Percentiles rank a stretch among this genome's conserved stretches.
Conservation (phyloP, 92 coral and sea anemone species). For the Phenganax marumi region DNA sequence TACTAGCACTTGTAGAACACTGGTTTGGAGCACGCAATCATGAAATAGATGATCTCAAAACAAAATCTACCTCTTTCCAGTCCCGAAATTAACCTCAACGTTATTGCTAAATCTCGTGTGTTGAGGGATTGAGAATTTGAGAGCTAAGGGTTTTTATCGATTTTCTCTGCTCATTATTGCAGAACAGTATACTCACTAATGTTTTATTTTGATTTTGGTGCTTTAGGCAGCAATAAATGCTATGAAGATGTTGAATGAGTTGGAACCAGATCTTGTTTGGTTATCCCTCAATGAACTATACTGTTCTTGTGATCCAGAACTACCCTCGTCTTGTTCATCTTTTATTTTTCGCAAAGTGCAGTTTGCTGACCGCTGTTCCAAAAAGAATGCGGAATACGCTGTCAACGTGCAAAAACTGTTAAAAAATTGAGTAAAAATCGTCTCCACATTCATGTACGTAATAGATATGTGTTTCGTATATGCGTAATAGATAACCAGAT, state of each 20-base stretch:
- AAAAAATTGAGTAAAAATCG: not conserved
- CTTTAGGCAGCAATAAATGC: conserved; percentile 66
- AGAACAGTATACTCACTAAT: not conserved
- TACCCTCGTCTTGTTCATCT: conserved; percentile 51
- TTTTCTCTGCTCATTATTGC: too few species aligned
- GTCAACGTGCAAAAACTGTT: conserved; percentile 56
- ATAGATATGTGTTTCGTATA: not conserved
- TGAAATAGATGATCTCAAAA: too few species aligned
- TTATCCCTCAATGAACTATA: conserved; percentile 71
- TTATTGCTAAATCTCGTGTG: too few species aligned
- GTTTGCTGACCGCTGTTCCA: conserved; percentile 62
- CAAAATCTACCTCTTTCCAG: too few species aligned
- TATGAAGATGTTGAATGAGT: conserved; percentile 62
- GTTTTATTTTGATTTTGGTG: not conserved
- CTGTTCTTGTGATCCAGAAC: conserved; percentile 66
- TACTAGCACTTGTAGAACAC: too few species aligned
- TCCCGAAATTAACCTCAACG: too few species aligned
- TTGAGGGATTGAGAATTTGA: too few species aligned
- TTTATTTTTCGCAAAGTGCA: conserved; percentile 32
- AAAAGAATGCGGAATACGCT: conserved; percentile 64
- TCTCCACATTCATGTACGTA: not conserved
- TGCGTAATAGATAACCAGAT: too few species aligned
- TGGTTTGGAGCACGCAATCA: too few species aligned
- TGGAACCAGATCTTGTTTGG: conserved; percentile 93
- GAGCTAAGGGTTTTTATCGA: too few species aligned